These are phyloP conservation scores for Pteropus rufus DNA, from an alignment of 2,797 vertebrate species.

Conservation along the genomic window DNA sequence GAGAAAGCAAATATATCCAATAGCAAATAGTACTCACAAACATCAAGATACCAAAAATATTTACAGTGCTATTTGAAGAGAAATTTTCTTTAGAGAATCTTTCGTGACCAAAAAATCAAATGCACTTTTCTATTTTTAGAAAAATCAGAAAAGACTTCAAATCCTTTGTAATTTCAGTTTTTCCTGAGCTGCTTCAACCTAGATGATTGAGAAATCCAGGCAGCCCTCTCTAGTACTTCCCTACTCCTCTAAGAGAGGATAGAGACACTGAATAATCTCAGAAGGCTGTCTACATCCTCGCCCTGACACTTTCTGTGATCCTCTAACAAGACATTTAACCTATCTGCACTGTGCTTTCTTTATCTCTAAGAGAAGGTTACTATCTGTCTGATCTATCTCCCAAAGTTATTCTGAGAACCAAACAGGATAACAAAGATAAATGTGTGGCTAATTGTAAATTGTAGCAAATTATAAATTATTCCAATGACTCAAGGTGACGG, in stretches of 20 bases:
- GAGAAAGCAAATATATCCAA: not conserved
- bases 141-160: not conserved
- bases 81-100: not conserved
- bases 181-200: not conserved
- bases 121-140: not conserved
- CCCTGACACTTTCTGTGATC: not conserved
- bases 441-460: not conserved
- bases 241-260: not conserved
- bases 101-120: not conserved
- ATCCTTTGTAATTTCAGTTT: not conserved
- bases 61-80: not conserved
- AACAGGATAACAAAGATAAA: not conserved
- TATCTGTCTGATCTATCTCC: not conserved
- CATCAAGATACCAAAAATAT: not conserved
- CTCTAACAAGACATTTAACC: not conserved
- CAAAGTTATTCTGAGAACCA: not conserved
- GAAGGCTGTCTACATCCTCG: not conserved
- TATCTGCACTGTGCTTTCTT: not conserved
- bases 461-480: not conserved
- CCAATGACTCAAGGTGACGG: not conserved
- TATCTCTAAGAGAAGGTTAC: not conserved
- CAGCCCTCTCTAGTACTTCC: not conserved
- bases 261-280: not conserved
- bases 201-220: not conserved
- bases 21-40: not conserved